Evolutionary conservation across 2,888 invertebrate species (phyloP), one percentile per base, ranked within the genome.

Genomic region (Agriopis aurantiaria): DNA sequence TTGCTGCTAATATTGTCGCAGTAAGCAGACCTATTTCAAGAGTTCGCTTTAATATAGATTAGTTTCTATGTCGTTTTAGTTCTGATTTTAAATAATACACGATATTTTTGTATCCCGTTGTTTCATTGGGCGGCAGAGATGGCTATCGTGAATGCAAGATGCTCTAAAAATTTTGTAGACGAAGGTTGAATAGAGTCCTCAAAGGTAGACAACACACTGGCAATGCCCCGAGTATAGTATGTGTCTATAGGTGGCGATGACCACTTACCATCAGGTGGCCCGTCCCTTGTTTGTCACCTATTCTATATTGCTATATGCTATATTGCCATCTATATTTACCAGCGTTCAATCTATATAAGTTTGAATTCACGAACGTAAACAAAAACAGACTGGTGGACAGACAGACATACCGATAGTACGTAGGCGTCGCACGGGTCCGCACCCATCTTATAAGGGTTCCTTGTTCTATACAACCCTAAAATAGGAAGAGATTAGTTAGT

Each of bases 61-160:
- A 48, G 11, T 33, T 45, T 23, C n/a, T n/a, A 23, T 57, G 40
- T 17, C 14, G 12, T 23, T 45, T 46, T 58, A 58, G 51, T 51
- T 64, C 52, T 63, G 8, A 57, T 33, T 48, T 14, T 46, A 8
- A 49, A n/a, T 58, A 69, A 65, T 59, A 65, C n/a, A 71, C 55
- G 46, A 60, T 64, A 61, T 67, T 67, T 62, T 60, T 64, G 49
- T 56, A 67, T 45, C 33, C 7, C 33, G 41, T 69, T 14, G 62
- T 70, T 62, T 70, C 5, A 70, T 61, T 69, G 49, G 23, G 11
- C 23, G n/a, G 12, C 4, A 14, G 9, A 56, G 41, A 14, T 43
- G 56, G 0, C 10, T 1, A 10, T 8, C n/a, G 11, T 12, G 3
- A 33, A 10, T 9, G 3, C 6, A 49, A 49, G 14, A 14, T 14